Base-by-base conservation (phyloP, 2,113 vertebrate species). In the Sitta europaea region DNA sequence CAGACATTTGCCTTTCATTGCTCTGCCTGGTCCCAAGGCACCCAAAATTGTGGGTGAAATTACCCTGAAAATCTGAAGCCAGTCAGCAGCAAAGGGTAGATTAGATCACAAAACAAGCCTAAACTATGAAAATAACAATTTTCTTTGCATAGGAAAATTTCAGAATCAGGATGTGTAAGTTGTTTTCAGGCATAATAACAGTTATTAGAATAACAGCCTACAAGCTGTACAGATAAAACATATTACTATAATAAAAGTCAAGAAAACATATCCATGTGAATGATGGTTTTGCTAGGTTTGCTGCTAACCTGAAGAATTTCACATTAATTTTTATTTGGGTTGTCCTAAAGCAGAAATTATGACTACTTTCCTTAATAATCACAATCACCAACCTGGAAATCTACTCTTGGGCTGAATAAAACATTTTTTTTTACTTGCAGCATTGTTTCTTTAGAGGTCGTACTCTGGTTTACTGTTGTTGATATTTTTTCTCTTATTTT, bases 201-300 rank as follows among this genome's bases (percentile, higher is more conserved):
- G 80, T 89, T 91, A 94, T 78, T 91, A 94, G 76, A 91, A 76
- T 79, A 94, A 89, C 35, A 87, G 70, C 57, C 68, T 75, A 45
- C 61, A 75, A 38, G 54, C 27, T 45, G 66, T 65, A 87, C 33
- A 82, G 80, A 78, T 72, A 92, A 94, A 95, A 92, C 31, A 53
- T 73, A 88, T 68, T 78, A 47, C 73, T 89, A 8, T 57, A 90
- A 91, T 63, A 90, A 89, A 88, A 82, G 45, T 81, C 58, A 88
- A 74, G 76, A 65, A 89, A 95, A 92, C 25, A 36, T 21, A 91
- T 59, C 48, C 22, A 35, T 36, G n/a, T 68, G 53, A 90, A 90
- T 91, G 62, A 91, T 45, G 45, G 9, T 15, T 95, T 96, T 82
- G 16, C 63, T 68, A 45, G 43, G 19, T 91, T 84, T 88, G 33